Conservation (phyloP, 2,888 invertebrate species). For the Octonoba sinensis region DNA sequence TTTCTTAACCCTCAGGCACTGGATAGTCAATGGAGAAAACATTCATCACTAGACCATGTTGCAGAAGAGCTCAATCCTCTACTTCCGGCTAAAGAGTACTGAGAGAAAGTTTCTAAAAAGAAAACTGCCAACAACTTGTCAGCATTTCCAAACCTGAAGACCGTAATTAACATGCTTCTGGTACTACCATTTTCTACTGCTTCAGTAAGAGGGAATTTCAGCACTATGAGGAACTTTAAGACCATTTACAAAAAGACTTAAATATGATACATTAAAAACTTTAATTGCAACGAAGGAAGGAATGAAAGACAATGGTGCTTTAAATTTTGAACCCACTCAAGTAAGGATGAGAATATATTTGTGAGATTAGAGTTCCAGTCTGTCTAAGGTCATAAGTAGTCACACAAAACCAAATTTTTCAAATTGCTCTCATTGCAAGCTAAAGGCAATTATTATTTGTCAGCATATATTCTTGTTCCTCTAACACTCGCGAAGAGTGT, state of each 20-base stretch:
- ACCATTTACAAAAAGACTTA: neutral
- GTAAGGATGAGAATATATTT: neutral
- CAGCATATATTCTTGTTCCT: no score
- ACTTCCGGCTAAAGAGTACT: neutral
- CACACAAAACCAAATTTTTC: no score
- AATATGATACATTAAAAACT: neutral
- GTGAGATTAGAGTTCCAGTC: conserved; percentile 4
- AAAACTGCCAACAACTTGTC: neutral
- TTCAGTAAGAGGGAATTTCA: neutral
- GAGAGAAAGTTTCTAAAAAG: neutral
- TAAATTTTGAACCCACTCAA: neutral
- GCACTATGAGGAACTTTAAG: neutral
- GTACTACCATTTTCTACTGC: neutral
- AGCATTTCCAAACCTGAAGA: neutral
- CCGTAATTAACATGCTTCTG: neutral
- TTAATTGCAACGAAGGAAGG: neutral
- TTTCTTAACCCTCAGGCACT: neutral
- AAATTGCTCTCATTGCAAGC: no score
- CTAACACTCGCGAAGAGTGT: no score
- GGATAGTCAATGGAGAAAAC: neutral
- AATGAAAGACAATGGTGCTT: neutral
- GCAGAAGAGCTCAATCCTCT: neutral
- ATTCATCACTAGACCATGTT: neutral
- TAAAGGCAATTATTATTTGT: no score
- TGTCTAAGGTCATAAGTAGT: no score